A percentile compares a stretch with the other conserved stretches of the same genome.
Evolutionary conservation across 2,113 vertebrate genomes (phyloP).

Genomic region (Nettapus auritus): DNA sequence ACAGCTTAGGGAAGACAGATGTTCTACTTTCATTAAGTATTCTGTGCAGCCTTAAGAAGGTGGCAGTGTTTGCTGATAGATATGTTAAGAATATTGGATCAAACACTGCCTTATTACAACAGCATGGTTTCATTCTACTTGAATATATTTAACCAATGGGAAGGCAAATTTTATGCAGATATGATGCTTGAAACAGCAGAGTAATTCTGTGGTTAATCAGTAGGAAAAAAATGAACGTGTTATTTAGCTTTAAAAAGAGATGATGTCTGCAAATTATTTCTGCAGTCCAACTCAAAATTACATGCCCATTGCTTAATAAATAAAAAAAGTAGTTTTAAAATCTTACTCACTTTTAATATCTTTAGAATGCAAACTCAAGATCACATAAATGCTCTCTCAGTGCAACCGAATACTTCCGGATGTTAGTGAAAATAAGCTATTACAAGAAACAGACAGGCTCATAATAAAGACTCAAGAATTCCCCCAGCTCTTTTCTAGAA

Average conservation of each 20-base stretch:
- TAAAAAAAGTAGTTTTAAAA: background rate
- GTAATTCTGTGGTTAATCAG: background rate
- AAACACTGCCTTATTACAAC: conserved; percentile 19
- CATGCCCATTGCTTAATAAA: background rate
- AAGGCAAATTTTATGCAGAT: background rate
- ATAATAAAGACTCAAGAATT: background rate
- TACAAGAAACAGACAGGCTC: background rate
- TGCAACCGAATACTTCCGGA: background rate
- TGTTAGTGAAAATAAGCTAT: background rate
- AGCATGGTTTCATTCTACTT: background rate
- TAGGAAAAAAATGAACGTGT: background rate
- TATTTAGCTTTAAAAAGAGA: background rate
- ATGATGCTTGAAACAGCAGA: background rate
- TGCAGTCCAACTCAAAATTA: background rate
- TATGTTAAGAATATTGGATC: conserved; percentile 26
- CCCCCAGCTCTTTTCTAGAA: background rate
- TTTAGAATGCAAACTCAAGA: background rate
- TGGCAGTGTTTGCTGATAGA: conserved; percentile 34
- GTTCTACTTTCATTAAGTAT: background rate
- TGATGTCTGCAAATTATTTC: background rate
- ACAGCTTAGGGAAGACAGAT: background rate
- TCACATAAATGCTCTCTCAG: background rate
- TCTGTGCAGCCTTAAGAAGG: conserved; percentile 7
- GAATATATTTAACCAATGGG: background rate
- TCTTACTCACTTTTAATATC: background rate